Conservation (phyloP, 53 echinoderm and acorn worm genomes). For the Temnopleurus reevesii region DNA sequence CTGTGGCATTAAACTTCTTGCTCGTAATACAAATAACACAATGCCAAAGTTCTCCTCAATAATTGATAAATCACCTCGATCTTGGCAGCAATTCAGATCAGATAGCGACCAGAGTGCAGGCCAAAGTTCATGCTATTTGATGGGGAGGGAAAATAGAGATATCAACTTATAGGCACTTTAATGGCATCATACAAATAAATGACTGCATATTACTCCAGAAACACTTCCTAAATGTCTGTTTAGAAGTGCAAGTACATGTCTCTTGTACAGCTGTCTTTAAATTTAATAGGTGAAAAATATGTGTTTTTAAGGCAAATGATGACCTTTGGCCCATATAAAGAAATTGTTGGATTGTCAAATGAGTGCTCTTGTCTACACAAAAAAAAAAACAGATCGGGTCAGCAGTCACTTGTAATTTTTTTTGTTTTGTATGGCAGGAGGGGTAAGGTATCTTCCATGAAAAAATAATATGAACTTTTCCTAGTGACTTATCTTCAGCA, state of each 20-base stretch:
- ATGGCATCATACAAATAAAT: conserved; percentile 25
- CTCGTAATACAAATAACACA: not conserved
- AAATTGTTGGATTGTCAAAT: too few relatives aligned
- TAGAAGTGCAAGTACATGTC: not conserved
- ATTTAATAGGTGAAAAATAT: too few relatives aligned
- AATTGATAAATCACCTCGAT: conserved; percentile 28
- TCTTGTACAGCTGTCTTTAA: too few relatives aligned
- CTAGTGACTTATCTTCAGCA: too few relatives aligned
- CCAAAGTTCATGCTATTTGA: conserved; percentile 15
- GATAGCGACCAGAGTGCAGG: not conserved
- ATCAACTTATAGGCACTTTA: conserved; percentile 6
- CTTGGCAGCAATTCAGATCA: conserved; percentile 14
- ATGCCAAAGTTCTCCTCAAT: not conserved
- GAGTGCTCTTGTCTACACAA: too few relatives aligned
- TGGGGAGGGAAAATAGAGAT: conserved; percentile 1
- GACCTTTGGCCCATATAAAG: too few relatives aligned
- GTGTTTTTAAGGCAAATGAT: too few relatives aligned
- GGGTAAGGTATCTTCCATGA: too few relatives aligned
- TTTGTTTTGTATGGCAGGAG: too few relatives aligned
- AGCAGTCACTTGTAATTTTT: too few relatives aligned
- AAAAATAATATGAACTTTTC: too few relatives aligned
- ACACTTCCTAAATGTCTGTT: conserved; percentile 17
- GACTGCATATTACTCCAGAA: conserved; percentile 11
- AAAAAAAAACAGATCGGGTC: too few relatives aligned
- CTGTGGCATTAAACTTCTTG: not conserved